These are phyloP conservation scores for Halcyon senegalensis DNA, from an alignment of 2,113 vertebrate species.

Conservation along the genomic window DNA sequence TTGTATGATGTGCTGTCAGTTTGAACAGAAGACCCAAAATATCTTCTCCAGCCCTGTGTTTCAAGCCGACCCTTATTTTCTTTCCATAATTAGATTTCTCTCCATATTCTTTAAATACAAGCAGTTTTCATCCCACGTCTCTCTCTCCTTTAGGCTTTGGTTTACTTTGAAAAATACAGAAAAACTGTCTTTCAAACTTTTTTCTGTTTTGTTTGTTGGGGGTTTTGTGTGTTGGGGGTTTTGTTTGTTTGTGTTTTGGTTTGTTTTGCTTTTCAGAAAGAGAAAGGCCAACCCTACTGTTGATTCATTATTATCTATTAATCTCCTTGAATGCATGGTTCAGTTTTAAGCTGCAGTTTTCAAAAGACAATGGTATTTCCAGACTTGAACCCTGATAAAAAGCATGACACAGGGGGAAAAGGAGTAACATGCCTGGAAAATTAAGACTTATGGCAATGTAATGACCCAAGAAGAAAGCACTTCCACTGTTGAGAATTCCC, in stretches of 20 bases:
- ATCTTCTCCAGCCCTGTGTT: neutral
- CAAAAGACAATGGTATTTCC: conserved; percentile 44
- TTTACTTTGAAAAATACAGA: neutral
- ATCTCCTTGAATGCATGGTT: neutral
- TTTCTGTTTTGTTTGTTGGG: neutral
- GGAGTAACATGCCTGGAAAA: conserved; percentile 69
- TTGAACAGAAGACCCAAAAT: neutral
- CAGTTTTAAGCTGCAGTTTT: conserved; percentile 14
- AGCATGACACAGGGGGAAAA: conserved; percentile 51
- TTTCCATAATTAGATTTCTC: neutral
- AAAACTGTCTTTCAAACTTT: rapidly evolving
- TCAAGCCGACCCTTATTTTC: neutral
- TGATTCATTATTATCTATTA: neutral
- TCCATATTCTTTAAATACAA: neutral
- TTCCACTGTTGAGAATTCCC: conserved; percentile 67
- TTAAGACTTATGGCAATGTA: conserved; percentile 69
- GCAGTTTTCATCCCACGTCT: neutral
- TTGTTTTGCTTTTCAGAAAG: neutral
- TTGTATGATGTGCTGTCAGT: neutral
- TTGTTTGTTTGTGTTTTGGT: neutral
- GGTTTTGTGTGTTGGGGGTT: neutral
- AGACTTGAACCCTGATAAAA: conserved; percentile 56
- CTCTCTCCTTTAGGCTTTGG: neutral
- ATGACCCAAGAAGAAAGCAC: conserved; percentile 67
- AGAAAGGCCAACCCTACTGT: neutral